These are phyloP conservation scores for Empidonax traillii DNA, from an alignment of 2,113 vertebrate genomes.

Conservation along the genomic window DNA sequence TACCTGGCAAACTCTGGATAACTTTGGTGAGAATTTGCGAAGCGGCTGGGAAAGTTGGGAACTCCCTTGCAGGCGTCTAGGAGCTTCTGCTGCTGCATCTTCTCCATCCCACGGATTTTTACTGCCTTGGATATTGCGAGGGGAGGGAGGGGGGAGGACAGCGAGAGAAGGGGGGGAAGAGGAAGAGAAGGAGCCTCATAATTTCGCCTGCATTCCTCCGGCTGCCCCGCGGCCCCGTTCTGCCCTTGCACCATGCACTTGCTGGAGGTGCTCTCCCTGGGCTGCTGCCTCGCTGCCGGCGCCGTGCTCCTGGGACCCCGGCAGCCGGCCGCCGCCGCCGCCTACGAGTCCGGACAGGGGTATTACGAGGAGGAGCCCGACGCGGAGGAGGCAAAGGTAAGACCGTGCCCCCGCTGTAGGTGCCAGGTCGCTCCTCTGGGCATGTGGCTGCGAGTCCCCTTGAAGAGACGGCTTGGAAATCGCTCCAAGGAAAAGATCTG, in stretches of 20 bases:
- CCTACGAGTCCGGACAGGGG: slow-evolving; percentile 75
- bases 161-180: not conserved
- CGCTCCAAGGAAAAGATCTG: not conserved
- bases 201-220: slow-evolving; percentile 7
- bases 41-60: slow-evolving; percentile 2
- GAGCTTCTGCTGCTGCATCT: slow-evolving; percentile 39
- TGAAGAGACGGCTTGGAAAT: not conserved
- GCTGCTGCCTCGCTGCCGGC: slow-evolving; percentile 69
- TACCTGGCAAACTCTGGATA: slow-evolving; percentile 59
- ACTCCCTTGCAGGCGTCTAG: not conserved
- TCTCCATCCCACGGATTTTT: slow-evolving; percentile 55
- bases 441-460: not conserved
- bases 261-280: slow-evolving; percentile 71
- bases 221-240: not conserved
- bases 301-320: slow-evolving; percentile 63
- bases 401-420: not conserved
- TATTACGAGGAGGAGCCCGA: slow-evolving; percentile 75
- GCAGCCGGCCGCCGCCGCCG: slow-evolving; percentile 60
- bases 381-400: slow-evolving; percentile 72
- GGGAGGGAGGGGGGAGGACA: not conserved
- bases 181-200: not conserved
- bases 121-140: slow-evolving; percentile 13
- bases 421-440: not conserved
- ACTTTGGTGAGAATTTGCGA: slow-evolving; percentile 17
- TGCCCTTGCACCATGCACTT: slow-evolving; percentile 75